A percentile compares a stretch with the other conserved stretches of the same genome.
phyloP scores from a whole-genome alignment of 2,113 vertebrate genomes.

The Rhombomys opimus region DNA sequence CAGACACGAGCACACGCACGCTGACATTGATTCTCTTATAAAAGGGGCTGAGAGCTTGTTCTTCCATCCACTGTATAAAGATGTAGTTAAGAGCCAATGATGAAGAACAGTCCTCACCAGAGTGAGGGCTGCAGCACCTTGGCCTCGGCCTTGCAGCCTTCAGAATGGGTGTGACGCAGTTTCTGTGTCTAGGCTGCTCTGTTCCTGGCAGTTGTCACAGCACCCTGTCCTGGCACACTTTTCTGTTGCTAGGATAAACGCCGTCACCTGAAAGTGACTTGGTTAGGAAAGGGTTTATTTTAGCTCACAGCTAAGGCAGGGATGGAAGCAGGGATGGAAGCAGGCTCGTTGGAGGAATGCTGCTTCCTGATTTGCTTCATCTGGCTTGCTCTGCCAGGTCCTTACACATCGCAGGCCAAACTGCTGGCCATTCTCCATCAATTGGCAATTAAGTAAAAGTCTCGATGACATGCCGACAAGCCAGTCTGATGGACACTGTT shows the following conservation, averaged over 20 bases:
- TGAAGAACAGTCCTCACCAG: fast-evolving
- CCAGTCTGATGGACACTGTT: too few species aligned
- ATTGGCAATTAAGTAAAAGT: not conserved
- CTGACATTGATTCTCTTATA: too few species aligned
- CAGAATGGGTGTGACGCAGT: fast-evolving
- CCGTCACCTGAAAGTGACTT: not conserved
- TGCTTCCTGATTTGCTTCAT: not conserved
- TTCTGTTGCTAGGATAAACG: not conserved
- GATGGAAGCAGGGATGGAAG: not conserved
- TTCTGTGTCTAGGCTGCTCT: fast-evolving
- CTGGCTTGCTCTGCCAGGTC: not conserved
- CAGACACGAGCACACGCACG: not conserved
- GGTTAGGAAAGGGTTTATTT: not conserved
- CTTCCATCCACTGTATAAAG: fast-evolving
- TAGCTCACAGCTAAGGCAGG: not conserved
- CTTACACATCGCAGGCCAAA: not conserved
- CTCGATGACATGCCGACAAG: not conserved
- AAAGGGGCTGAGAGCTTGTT: not conserved
- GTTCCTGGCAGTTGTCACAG: not conserved
- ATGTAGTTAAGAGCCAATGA: fast-evolving
- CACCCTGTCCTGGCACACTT: not conserved
- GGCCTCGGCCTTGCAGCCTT: too few species aligned
- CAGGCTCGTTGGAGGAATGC: not conserved
- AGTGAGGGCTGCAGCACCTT: fast-evolving
- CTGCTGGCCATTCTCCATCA: too few species aligned